A percentile compares a stretch with the other conserved stretches of the same genome.
Conservation (phyloP, 2,797 vertebrate species). For the Poeciliopsis paucimaculata region DNA sequence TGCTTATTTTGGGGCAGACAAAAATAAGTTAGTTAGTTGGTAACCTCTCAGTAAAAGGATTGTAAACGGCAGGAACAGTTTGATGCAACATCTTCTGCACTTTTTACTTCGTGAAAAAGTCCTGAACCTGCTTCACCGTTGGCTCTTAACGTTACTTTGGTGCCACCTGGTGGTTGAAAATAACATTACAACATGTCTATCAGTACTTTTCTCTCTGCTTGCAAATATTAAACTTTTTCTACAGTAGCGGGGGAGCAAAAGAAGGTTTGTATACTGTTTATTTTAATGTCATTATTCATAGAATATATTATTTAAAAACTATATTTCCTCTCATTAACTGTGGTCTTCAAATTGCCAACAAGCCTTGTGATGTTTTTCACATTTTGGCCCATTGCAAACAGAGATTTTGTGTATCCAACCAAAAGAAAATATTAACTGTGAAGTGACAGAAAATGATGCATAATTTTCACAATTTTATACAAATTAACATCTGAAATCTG, state of each 20-base stretch:
- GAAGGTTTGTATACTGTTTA: not conserved
- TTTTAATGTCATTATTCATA: not conserved
- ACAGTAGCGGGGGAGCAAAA: too few species aligned
- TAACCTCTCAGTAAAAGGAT: not conserved
- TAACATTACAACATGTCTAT: not conserved
- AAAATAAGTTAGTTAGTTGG: too few species aligned
- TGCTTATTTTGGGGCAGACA: too few species aligned
- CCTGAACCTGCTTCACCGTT: not conserved
- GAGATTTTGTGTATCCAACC: not conserved
- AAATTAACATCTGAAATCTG: not conserved
- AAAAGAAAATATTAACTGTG: not conserved
- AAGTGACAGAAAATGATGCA: not conserved
- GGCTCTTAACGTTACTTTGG: not conserved
- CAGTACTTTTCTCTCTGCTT: too few species aligned
- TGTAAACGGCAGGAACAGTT: not conserved
- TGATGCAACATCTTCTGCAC: not conserved
- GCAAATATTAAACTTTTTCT: too few species aligned
- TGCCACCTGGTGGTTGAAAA: constrained; percentile 37
- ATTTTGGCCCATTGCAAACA: not conserved
- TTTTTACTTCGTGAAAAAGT: not conserved
- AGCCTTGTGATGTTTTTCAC: not conserved
- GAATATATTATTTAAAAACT: not conserved
- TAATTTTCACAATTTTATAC: not conserved
- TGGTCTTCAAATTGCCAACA: not conserved
- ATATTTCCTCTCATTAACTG: not conserved